These are phyloP conservation scores for Drosophila elegans DNA, from an alignment of 1,140 invertebrate species.

Conservation along the genomic window DNA sequence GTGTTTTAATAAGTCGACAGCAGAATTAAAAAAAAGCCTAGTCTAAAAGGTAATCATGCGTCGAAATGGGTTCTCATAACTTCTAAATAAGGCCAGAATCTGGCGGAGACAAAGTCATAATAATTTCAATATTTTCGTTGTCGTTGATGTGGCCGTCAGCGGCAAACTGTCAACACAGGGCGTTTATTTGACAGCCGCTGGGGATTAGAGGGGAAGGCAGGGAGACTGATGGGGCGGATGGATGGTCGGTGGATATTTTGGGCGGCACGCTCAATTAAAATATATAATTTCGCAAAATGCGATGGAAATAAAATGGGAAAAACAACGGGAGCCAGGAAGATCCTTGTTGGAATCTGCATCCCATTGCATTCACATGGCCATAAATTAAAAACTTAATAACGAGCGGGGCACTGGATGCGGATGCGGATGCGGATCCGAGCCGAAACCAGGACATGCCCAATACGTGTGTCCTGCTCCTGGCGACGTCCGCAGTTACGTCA, in stretches of 20 bases:
- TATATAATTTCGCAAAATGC: conserved; percentile 75
- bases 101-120: conserved; percentile 69
- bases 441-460: conserved; percentile 77
- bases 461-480: conserved; percentile 65
- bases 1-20: no score
- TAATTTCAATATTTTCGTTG: conserved; percentile 78
- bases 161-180: conserved; percentile 58
- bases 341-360: conserved; percentile 34
- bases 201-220: conserved; percentile 46
- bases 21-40: no score
- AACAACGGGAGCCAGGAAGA: conserved; percentile 22
- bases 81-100: conserved; percentile 12
- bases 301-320: conserved; percentile 27
- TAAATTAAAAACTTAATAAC: conserved; percentile 84
- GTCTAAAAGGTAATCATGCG: not conserved
- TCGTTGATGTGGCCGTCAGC: conserved; percentile 55
- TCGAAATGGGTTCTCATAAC: not conserved
- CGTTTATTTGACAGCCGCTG: conserved; percentile 68
- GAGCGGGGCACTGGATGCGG: conserved; percentile 46
- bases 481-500: conserved; percentile 59
- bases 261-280: conserved; percentile 76
- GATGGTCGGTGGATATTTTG: conserved; percentile 1
- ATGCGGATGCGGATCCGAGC: conserved; percentile 18
- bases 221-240: conserved; percentile 1
- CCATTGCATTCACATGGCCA: conserved; percentile 71